These are phyloP conservation scores for Coenonympha glycerion DNA, from an alignment of 2,888 invertebrate species.

Conservation along the genomic window DNA sequence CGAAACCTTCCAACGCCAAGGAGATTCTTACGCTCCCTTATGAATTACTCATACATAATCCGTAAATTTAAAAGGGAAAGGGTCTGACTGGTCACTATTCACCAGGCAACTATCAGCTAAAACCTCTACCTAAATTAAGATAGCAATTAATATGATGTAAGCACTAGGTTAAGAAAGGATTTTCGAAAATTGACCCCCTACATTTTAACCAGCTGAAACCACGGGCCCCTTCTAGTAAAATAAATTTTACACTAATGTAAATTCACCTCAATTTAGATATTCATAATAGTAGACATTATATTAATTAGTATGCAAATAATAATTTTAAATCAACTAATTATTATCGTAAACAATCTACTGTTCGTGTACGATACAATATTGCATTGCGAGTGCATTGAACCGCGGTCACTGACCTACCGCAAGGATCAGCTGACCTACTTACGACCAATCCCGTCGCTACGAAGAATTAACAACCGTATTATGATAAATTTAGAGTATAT, in stretches of 20 bases:
- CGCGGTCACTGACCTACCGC: slow-evolving; percentile 51
- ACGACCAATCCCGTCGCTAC: background rate
- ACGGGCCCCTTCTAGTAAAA: no score
- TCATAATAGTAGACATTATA: slow-evolving; percentile 2
- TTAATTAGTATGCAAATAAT: slow-evolving; percentile 12
- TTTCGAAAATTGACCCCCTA: no score
- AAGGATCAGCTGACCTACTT: slow-evolving; percentile 44
- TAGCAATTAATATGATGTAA: no score
- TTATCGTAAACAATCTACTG: slow-evolving; percentile 30
- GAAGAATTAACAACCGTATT: background rate
- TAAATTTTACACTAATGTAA: background rate
- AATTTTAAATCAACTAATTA: slow-evolving; percentile 21
- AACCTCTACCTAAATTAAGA: no score
- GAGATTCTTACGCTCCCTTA: no score
- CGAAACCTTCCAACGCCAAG: no score
- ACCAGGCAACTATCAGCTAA: no score
- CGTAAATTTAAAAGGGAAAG: no score
- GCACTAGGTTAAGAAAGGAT: no score
- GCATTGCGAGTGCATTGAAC: slow-evolving; percentile 39
- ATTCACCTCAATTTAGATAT: background rate
- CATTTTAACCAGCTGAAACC: no score
- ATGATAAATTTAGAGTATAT: background rate
- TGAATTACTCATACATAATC: no score
- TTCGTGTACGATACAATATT: slow-evolving; percentile 32
- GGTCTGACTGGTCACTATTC: no score